Percentiles rank a stretch among this genome's conserved stretches.
Conservation (phyloP, 2,113 vertebrate genomes). For the Toxotes chatareus region DNA sequence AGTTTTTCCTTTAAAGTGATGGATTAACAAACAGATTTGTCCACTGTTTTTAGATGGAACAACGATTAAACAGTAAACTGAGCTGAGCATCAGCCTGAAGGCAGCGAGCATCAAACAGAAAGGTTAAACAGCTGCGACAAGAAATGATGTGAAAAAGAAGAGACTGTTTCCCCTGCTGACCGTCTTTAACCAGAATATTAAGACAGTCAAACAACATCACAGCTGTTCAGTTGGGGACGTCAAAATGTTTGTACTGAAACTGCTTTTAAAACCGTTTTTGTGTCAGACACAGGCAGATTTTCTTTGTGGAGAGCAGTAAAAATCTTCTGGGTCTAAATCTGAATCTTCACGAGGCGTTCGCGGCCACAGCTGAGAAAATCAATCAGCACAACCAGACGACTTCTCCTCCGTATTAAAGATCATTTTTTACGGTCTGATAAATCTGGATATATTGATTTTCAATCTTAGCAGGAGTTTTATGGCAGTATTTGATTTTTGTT, state of each 20-base stretch:
- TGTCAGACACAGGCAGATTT: background rate
- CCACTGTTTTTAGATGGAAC: background rate
- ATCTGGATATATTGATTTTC: too few relatives aligned
- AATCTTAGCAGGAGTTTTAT: background rate
- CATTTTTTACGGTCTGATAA: background rate
- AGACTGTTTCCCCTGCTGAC: too few relatives aligned
- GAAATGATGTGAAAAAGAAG: background rate
- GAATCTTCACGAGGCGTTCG: background rate
- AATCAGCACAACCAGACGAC: background rate
- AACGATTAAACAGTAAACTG: background rate
- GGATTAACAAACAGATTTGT: background rate
- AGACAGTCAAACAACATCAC: background rate
- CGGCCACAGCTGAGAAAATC: background rate
- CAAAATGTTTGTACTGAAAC: background rate
- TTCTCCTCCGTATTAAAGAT: background rate
- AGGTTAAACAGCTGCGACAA: background rate
- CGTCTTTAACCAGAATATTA: background rate
- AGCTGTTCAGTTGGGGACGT: background rate
- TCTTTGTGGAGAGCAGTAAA: background rate
- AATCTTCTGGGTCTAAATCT: background rate
- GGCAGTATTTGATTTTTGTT: background rate
- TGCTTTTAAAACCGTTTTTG: background rate
- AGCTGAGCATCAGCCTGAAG: background rate
- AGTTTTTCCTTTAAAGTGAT: background rate
- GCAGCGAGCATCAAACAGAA: background rate